phyloP scores from a whole-genome alignment of 2,797 vertebrate genomes.

The Macroramphosus scolopax region DNA sequence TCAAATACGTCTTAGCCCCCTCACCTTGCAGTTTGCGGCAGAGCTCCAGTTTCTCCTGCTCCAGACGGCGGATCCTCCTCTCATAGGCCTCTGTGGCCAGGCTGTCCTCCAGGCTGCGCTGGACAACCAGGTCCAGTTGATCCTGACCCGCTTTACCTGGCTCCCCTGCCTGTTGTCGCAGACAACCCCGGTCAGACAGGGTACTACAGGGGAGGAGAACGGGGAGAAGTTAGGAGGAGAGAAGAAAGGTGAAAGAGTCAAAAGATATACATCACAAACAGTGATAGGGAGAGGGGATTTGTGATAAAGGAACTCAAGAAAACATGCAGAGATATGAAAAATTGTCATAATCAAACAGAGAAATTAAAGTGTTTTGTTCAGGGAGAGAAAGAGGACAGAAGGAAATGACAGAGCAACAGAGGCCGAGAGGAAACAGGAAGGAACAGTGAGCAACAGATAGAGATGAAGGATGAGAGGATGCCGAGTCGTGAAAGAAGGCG shows the following conservation, averaged over 20 bases:
- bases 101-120: constrained; percentile 91
- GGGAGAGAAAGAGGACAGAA: background rate
- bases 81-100: constrained; percentile 97
- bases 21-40: constrained; percentile 95
- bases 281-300: too few relatives aligned
- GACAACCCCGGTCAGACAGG: constrained; percentile 90
- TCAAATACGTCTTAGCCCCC: background rate
- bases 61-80: constrained; percentile 92
- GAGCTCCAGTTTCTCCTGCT: constrained; percentile 96
- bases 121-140: constrained; percentile 84
- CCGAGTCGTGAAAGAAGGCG: constrained; percentile 38
- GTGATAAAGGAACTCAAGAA: too few relatives aligned
- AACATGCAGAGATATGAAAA: too few relatives aligned
- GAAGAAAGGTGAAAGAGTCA: too few relatives aligned
- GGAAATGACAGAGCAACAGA: constrained; percentile 15
- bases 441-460: constrained; percentile 6
- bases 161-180: constrained; percentile 71
- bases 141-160: constrained; percentile 62
- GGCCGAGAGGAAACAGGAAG: constrained; percentile 22
- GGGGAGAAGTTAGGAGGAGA: too few relatives aligned
- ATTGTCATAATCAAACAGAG: too few relatives aligned
- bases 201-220: constrained; percentile 69
- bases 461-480: constrained; percentile 32
- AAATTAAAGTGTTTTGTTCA: background rate
- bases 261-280: too few relatives aligned